Evolutionary conservation across 2,113 vertebrate species (phyloP), one percentile per base, ranked within the genome.

Genomic region (Condylura cristata): DNA sequence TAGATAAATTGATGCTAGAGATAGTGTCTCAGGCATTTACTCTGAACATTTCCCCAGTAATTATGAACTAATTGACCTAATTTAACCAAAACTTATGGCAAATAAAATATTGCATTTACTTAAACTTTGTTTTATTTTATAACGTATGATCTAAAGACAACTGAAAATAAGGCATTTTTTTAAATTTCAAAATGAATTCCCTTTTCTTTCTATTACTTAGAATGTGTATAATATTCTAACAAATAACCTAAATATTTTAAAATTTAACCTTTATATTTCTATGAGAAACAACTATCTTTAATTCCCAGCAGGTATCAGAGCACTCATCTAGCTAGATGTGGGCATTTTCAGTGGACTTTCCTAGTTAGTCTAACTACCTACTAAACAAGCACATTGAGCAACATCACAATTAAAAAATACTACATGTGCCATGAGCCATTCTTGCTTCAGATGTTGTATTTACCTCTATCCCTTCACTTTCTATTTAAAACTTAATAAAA

Each of bases 151-250:
- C 96, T 94, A 78, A 34, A 95, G 96, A 84, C 95, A 97, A 81
- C 65, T 98, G 95, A 97, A 97, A 96, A 97, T 68, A 65, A 93
- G 94, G 3, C 37, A 96, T 92, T 98, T 83, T 91, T 86, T 51
- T n/a, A n/a, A 80, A 95, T 89, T 97, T 97, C 74, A 94, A 95
- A 97, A 97, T 34, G 94, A 63, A 96, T 97, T 98, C 97, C 48
- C 76, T 86, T 94, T 90, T 96, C 93, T 88, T 94, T 37, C 84
- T 91, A 94, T 79, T 34, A 95, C 66, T 97, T 96, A 97, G 95
- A 98, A 94, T 95, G 66, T 95, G 96, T 94, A 88, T 80, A 97
- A 95, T 97, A 97, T 98, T 97, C 98, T 91, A 96, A 96, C 97
- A 22, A 56, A 96, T 90, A 98, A 96, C 93, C 91, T 97, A 93